Evolutionary conservation across 2,113 vertebrate species (phyloP), one percentile per base, ranked within the genome.

Genomic region (Calidris pugnax): DNA sequence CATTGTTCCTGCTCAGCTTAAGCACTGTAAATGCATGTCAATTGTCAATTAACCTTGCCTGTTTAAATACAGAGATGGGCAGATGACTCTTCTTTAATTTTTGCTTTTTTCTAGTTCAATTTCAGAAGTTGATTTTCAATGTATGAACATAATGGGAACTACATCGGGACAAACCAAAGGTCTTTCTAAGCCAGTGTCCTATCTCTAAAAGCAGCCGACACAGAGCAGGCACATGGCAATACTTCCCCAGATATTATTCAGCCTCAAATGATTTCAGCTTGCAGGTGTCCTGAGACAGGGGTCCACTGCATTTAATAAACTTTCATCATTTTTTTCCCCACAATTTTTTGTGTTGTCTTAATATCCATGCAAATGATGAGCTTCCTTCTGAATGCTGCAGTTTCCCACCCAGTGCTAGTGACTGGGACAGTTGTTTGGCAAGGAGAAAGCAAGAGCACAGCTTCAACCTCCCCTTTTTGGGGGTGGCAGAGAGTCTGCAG

Each of bases 21-120:
- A 92, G 92, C 85, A 62, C 48, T 93, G 80, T 69, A 97, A 96
- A 88, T 89, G 88, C 79, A 93, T 94, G 95, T 94, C 94, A 96
- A 93, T 85, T 97, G 96, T 92, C 95, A 96, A 96, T 97, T 96
- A 97, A 97, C 95, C 96, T 87, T 93, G 80, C 60, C 84, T 95
- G 66, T 87, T 95, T 95, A 97, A 97, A 95, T 78, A 92, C 73
- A 92, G 87, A 97, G 94, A 97, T 82, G 93, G 81, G 87, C 91
- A 96, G 91, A 95, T 95, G 83, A 92, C 48, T 93, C 51, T 89
- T 72, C 90, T 96, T 95, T 95, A 96, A 74, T 86, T 95, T 96
- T 80, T 76, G 53, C 32, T 78, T 93, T 89, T 87, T 86, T 67
- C 85, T 81, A 33, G 68, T 82, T 94, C 60, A 86, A 85, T 95